Conservation (phyloP, 35 echinoderm and acorn worm species). For the Ptychodera flava region DNA sequence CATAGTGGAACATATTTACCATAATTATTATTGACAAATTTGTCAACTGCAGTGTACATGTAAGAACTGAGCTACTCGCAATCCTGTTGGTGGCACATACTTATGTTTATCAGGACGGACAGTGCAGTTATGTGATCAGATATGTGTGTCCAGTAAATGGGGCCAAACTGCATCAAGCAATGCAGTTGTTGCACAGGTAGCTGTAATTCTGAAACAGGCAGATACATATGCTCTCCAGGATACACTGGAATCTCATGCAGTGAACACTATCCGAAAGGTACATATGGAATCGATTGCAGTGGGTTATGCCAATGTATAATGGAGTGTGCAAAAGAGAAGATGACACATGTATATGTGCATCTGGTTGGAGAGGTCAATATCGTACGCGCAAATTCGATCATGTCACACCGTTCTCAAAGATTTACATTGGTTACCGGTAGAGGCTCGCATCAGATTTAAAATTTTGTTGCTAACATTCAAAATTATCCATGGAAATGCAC, state of each 20-base stretch:
- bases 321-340: slow-evolving; percentile 62
- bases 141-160: neutral
- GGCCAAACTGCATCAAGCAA: neutral
- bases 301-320: slow-evolving; percentile 34
- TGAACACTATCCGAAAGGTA: slow-evolving; percentile 9
- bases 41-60: slow-evolving; percentile 62
- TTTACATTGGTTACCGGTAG: too few relatives aligned
- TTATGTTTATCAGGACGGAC: neutral
- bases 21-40: slow-evolving; percentile 27
- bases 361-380: slow-evolving; percentile 38
- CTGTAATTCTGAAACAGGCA: slow-evolving; percentile 25
- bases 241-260: slow-evolving; percentile 13
- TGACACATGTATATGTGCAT: slow-evolving; percentile 49
- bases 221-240: slow-evolving; percentile 22
- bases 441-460: too few relatives aligned
- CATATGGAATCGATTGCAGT: slow-evolving; percentile 9
- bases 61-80: slow-evolving; percentile 52
- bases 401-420: too few relatives aligned
- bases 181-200: neutral
- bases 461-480: too few relatives aligned
- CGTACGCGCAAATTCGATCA: too few relatives aligned
- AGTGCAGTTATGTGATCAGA: slow-evolving; percentile 28
- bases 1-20: slow-evolving; percentile 35
- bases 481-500: too few relatives aligned
- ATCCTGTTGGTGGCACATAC: slow-evolving; percentile 16